A percentile compares a stretch with the other conserved stretches of the same genome.
These are phyloP conservation scores for Apocrypta bakeri DNA, from an alignment of 1,140 invertebrate genomes.

Conservation along the genomic window DNA sequence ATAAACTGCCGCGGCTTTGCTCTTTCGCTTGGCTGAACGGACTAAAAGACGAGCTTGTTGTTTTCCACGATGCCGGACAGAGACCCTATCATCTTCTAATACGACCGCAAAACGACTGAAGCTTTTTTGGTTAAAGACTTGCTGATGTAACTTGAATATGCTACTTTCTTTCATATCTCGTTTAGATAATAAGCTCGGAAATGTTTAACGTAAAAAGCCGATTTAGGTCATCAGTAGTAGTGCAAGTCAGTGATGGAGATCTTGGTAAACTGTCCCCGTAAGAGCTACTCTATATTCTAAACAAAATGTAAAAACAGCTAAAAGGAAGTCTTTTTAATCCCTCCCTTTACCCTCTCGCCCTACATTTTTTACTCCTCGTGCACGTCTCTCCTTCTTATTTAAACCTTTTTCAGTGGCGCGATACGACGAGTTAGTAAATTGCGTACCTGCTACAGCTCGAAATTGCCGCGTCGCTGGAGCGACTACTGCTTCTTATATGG, in stretches of 20 bases:
- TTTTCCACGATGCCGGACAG: constrained; percentile 32
- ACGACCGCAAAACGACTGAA: background rate
- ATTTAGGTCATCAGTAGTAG: no score
- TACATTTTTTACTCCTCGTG: no score
- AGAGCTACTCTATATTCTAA: constrained; percentile 10
- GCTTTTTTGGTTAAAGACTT: no score
- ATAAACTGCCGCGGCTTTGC: constrained; percentile 40
- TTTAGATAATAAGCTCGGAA: no score
- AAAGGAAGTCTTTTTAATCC: no score
- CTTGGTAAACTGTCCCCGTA: background rate
- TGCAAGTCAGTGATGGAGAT: no score
- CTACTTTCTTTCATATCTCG: no score
- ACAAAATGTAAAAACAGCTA: background rate
- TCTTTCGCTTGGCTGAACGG: constrained; percentile 26
- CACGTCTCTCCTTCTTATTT: constrained; percentile 25
- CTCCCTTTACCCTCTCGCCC: no score
- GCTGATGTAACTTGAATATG: no score
- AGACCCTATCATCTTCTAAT: constrained; percentile 42
- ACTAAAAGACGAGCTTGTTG: constrained; percentile 4
- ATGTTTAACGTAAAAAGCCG: no score
- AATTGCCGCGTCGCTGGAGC: constrained; percentile 35
- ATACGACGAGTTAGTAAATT: constrained; percentile 38
- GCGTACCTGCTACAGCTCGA: constrained; percentile 40
- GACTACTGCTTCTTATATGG: background rate
- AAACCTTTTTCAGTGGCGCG: background rate